Conservation (phyloP, 2,113 vertebrate genomes). For the Geococcyx californianus region DNA sequence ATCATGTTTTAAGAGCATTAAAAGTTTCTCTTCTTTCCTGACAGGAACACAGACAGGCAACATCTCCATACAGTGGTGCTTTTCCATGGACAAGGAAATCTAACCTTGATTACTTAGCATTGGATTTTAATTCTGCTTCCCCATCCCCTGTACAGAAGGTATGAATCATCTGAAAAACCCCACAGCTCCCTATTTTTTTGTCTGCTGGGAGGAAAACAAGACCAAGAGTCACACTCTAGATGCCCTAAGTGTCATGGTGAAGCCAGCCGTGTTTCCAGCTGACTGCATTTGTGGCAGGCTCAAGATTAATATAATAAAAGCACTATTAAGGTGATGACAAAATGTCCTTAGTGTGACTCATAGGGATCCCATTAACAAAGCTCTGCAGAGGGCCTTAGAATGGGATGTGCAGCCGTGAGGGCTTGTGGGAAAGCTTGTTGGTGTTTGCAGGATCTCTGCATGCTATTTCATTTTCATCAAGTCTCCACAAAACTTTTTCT, state of each 20-base stretch:
- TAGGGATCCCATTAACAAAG: rapidly evolving
- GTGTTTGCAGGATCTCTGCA: neutral
- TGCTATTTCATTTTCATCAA: neutral
- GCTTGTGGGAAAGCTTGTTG: neutral
- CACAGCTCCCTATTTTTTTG: neutral
- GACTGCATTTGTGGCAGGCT: neutral
- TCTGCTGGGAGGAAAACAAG: neutral
- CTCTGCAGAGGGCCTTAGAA: rapidly evolving
- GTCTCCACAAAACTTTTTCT: neutral
- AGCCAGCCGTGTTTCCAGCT: neutral
- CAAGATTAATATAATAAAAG: neutral
- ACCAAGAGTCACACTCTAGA: neutral
- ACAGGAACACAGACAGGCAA: constrained; percentile 79
- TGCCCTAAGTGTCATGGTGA: neutral
- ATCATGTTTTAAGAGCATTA: constrained; percentile 1
- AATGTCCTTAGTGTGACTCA: neutral
- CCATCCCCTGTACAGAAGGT: constrained; percentile 94
- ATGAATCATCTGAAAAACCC: neutral
- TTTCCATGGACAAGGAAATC: constrained; percentile 80
- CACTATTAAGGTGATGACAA: neutral
- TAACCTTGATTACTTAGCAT: constrained; percentile 92
- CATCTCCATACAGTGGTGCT: constrained; percentile 73
- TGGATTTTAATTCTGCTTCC: constrained; percentile 94
- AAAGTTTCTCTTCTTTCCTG: constrained; percentile 45
- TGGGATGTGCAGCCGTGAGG: neutral